Evolutionary conservation across 2,797 vertebrate genomes (phyloP).

Genomic region (Enteromius thamalakanensis): DNA sequence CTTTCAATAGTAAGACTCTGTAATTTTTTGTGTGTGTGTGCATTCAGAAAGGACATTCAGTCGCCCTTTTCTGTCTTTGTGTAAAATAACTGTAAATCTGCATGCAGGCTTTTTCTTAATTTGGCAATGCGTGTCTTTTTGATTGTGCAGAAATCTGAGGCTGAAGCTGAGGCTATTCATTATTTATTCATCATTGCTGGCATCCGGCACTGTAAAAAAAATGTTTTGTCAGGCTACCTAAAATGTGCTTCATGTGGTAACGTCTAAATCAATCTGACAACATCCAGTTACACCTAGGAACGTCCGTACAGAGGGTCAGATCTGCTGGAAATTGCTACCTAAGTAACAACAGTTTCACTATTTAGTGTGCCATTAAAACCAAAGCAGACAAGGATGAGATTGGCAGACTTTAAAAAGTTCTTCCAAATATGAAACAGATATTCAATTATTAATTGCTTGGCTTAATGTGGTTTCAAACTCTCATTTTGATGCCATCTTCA

Average conservation of each 20-base stretch:
- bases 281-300: background rate
- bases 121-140: background rate
- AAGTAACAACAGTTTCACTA: background rate
- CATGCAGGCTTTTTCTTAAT: constrained; percentile 8
- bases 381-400: background rate
- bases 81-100: background rate
- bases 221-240: constrained; percentile 19
- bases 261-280: constrained; percentile 13
- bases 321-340: background rate
- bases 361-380: background rate
- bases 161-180: constrained; percentile 15
- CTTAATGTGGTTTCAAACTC: background rate
- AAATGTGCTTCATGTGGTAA: constrained; percentile 15
- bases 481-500: background rate
- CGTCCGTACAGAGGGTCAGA: background rate
- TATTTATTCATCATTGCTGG: constrained; percentile 24
- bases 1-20: constrained; percentile 36
- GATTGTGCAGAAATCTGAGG: background rate
- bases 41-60: constrained; percentile 20
- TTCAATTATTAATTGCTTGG: background rate
- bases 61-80: constrained; percentile 19
- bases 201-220: constrained; percentile 4
- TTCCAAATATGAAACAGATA: background rate
- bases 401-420: background rate
- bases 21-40: background rate